A percentile compares a stretch with the other conserved stretches of the same genome.
Conservation (phyloP, 2,113 vertebrate genomes). For the Rhadina sibilatrix region DNA sequence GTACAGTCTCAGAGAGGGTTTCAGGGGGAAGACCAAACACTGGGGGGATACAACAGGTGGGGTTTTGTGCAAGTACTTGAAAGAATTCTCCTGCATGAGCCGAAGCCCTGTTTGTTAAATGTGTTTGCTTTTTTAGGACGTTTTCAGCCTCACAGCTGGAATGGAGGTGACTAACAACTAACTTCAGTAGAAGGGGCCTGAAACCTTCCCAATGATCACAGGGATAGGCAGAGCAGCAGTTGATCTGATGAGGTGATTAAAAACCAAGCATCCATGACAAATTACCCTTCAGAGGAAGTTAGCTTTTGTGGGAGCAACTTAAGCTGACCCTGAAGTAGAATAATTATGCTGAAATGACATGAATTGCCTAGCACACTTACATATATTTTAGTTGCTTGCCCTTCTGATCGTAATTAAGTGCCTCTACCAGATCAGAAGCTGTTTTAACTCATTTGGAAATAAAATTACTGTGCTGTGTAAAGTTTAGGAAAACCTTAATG, state of each 20-base stretch:
- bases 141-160: neutral
- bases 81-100: neutral
- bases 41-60: too few species aligned
- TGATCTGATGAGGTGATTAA: conserved; percentile 56
- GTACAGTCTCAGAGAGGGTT: too few species aligned
- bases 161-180: neutral
- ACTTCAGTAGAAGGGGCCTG: neutral
- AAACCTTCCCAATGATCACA: conserved; percentile 7
- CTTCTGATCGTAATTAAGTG: conserved; percentile 42
- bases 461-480: conserved; percentile 38
- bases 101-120: neutral
- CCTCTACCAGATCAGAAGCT: conserved; percentile 52
- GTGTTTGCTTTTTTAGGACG: neutral
- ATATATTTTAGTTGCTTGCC: conserved; percentile 44
- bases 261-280: conserved; percentile 57
- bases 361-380: neutral
- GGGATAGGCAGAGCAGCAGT: neutral
- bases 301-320: conserved; percentile 40
- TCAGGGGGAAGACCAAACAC: too few species aligned
- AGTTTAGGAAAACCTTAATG: conserved; percentile 42
- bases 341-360: conserved; percentile 35
- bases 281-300: conserved; percentile 46
- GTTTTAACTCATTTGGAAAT: conserved; percentile 56
- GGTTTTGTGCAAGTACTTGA: neutral
- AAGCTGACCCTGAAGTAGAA: conserved; percentile 49